Conservation (phyloP, 2,797 vertebrate genomes). For the Myripristis jacobus region DNA sequence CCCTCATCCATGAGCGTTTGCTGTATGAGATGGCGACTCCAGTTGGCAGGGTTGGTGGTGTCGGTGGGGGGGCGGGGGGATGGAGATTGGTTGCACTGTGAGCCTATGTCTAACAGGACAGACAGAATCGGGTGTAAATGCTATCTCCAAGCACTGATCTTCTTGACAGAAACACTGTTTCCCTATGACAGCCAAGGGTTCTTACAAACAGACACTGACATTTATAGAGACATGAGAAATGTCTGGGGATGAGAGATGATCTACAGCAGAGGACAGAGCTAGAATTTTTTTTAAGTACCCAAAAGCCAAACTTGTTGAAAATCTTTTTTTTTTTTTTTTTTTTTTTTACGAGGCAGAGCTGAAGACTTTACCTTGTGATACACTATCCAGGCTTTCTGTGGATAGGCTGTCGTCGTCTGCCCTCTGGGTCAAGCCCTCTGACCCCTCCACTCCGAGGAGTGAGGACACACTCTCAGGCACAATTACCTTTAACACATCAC, state of each 20-base stretch:
- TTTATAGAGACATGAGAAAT: conserved; percentile 32
- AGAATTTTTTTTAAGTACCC: not conserved
- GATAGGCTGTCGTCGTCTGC: conserved; percentile 92
- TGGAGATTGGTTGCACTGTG: conserved; percentile 84
- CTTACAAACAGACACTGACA: conserved; percentile 4
- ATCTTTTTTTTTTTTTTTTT: too few relatives aligned
- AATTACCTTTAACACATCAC: conserved; percentile 71
- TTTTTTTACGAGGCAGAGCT: conserved; percentile 9
- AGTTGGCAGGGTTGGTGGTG: conserved; percentile 87
- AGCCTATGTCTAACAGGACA: conserved; percentile 80
- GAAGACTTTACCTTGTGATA: conserved; percentile 86
- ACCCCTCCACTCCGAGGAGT: conserved; percentile 68
- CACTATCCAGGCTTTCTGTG: conserved; percentile 91
- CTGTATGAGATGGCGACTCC: conserved; percentile 97
- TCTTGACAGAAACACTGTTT: conserved; percentile 10
- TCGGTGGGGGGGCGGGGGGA: conserved; percentile 88
- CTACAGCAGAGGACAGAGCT: conserved; percentile 8
- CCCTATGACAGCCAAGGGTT: conserved; percentile 3
- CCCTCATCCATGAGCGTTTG: conserved; percentile 98
- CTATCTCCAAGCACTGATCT: not conserved
- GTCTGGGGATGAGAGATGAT: conserved; percentile 34
- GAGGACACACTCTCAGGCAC: conserved; percentile 77
- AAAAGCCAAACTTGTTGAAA: not conserved
- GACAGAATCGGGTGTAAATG: conserved; percentile 64
- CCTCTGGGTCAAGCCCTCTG: conserved; percentile 82